phyloP scores from a whole-genome alignment of 2,797 vertebrate species.

The Meriones psammophilus region DNA sequence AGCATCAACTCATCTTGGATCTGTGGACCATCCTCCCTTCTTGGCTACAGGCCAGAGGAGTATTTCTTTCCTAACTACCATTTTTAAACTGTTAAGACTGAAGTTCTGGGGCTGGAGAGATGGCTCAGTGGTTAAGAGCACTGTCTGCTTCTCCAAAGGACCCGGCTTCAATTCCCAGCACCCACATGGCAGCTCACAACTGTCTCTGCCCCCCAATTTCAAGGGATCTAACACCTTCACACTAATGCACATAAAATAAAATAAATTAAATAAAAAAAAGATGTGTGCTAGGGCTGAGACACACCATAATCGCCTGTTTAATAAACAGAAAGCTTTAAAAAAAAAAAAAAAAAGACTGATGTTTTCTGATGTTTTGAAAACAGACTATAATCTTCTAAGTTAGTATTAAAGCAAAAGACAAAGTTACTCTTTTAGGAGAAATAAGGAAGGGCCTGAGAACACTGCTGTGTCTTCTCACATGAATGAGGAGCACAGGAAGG shows the following conservation, averaged over 20 bases:
- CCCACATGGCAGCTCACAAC: too few relatives aligned
- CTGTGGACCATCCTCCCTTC: neutral
- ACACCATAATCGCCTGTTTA: too few relatives aligned
- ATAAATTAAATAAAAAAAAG: too few relatives aligned
- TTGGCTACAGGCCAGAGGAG: neutral
- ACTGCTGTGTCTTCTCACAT: neutral
- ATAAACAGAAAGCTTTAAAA: too few relatives aligned
- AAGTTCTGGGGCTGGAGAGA: neutral
- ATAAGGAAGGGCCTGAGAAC: too few relatives aligned
- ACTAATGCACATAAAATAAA: too few relatives aligned
- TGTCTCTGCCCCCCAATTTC: too few relatives aligned
- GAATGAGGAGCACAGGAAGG: rapidly evolving
- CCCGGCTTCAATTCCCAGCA: too few relatives aligned
- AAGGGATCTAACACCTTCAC: too few relatives aligned
- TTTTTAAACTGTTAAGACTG: neutral
- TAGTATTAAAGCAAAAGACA: neutral
- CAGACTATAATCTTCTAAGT: neutral
- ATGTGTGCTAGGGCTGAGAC: too few relatives aligned
- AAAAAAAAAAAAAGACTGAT: neutral
- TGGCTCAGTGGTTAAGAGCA: too few relatives aligned
- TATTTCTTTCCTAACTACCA: neutral
- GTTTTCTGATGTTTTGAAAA: neutral
- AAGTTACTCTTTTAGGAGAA: neutral
- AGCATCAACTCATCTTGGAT: neutral
- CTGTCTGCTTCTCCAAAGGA: too few relatives aligned